Conservation (phyloP, 1,140 invertebrate species). For the Anastatus disparis region DNA sequence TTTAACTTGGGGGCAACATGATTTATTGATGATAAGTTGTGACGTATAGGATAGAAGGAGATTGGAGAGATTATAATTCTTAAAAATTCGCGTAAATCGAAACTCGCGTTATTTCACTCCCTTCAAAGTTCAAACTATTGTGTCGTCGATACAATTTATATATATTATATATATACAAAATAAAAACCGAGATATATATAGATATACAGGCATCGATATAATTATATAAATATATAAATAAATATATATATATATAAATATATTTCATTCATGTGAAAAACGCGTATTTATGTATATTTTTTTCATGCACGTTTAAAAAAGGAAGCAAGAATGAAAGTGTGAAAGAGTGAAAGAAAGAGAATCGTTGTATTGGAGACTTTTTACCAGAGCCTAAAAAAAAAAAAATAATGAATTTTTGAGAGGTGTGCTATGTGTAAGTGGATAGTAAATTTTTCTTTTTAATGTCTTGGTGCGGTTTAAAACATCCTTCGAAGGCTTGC, state of each 20-base stretch:
- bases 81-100: conserved; percentile 11
- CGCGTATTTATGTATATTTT: conserved; percentile 39
- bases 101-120: conserved; percentile 41
- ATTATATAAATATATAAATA: not conserved
- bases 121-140: conserved; percentile 42
- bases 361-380: conserved; percentile 10
- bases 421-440: conserved; percentile 22
- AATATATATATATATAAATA: conserved; percentile 31
- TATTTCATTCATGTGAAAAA: conserved; percentile 17
- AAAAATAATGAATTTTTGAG: conserved; percentile 19
- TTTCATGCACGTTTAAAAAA: conserved; percentile 25
- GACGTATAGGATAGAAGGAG: not conserved
- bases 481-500: conserved; percentile 39
- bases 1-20: conserved; percentile 2
- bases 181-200: conserved; percentile 27
- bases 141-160: conserved; percentile 36
- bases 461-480: conserved; percentile 9
- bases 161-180: conserved; percentile 24
- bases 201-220: conserved; percentile 8
- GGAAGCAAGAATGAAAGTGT: not conserved
- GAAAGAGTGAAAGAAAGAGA: conserved; percentile 1
- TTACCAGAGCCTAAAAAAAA: conserved; percentile 34
- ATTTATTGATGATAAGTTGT: not conserved
- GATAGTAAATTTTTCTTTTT: conserved; percentile 18
- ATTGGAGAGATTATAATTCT: conserved; percentile 37